These are phyloP conservation scores for Lycaon pictus DNA, from an alignment of 2,113 vertebrate species.

Conservation along the genomic window DNA sequence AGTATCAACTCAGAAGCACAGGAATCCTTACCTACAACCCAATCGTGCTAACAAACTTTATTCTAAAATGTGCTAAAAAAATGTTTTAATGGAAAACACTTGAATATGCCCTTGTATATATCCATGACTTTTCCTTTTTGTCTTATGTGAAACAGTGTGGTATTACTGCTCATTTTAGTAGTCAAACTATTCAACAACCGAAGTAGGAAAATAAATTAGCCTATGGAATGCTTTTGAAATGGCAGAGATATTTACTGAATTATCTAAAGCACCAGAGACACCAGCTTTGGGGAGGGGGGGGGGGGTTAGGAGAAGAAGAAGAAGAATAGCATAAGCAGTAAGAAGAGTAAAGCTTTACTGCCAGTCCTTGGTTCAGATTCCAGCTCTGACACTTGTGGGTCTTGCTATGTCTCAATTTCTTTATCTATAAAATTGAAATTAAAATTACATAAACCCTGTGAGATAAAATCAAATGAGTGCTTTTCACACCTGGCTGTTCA, in stretches of 20 bases:
- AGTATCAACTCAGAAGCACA: slow-evolving; percentile 15
- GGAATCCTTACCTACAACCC: not conserved
- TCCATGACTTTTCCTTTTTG: not conserved
- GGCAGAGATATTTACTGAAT: slow-evolving; percentile 5
- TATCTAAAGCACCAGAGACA: slow-evolving; percentile 2
- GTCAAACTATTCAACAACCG: slow-evolving; percentile 12
- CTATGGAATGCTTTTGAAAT: slow-evolving; percentile 17
- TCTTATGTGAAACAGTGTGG: not conserved
- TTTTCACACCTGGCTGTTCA: not conserved
- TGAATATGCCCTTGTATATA: not conserved
- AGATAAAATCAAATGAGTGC: slow-evolving; percentile 51
- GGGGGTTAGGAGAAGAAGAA: not conserved
- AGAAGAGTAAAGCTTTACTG: slow-evolving; percentile 13
- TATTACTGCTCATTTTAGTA: slow-evolving; percentile 10
- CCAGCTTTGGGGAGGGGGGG: not conserved
- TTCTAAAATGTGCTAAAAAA: slow-evolving; percentile 34
- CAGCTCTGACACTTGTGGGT: not conserved
- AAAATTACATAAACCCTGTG: not conserved
- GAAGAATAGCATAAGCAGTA: not conserved
- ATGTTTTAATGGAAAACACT: not conserved
- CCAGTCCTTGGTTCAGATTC: not conserved
- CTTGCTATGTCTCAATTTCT: slow-evolving; percentile 32
- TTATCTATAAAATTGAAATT: slow-evolving; percentile 41
- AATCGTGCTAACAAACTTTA: not conserved
- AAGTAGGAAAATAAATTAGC: slow-evolving; percentile 14